Evolutionary conservation across 2,113 vertebrate genomes (phyloP).

Genomic region (Heterocephalus glaber): DNA sequence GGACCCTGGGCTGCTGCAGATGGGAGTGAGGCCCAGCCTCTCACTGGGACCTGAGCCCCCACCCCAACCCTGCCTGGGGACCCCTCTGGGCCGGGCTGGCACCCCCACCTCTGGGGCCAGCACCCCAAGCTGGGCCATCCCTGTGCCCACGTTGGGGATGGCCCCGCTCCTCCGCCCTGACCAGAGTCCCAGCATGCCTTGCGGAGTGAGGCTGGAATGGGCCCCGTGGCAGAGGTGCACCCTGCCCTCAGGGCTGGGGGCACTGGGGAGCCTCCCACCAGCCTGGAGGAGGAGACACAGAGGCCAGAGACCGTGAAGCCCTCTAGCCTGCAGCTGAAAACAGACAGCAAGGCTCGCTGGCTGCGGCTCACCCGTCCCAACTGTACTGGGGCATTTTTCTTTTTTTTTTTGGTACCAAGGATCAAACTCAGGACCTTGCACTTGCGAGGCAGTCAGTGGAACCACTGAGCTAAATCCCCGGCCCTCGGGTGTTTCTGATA

Average conservation of each 20-base stretch:
- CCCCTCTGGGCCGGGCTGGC: background rate
- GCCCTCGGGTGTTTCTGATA: too few relatives aligned
- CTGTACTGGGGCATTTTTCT: accelerated
- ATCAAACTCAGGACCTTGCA: too few relatives aligned
- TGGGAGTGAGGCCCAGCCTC: background rate
- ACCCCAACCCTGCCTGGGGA: background rate
- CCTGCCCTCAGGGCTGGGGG: background rate
- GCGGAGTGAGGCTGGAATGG: background rate
- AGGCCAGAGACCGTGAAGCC: background rate
- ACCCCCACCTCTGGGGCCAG: background rate
- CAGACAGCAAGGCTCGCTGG: accelerated
- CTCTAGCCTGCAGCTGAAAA: accelerated
- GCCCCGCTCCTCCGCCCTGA: background rate
- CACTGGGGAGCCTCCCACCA: background rate
- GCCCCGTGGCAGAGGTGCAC: background rate
- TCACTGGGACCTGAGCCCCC: background rate
- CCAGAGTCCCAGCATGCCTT: background rate
- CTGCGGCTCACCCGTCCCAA: accelerated
- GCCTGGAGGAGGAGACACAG: background rate
- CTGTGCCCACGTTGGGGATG: background rate
- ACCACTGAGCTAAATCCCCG: too few relatives aligned
- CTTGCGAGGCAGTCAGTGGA: too few relatives aligned
- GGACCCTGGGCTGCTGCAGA: background rate
- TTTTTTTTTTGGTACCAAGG: too few relatives aligned
- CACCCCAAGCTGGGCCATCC: background rate